These are phyloP conservation scores for Plebejus anna DNA, from an alignment of 2,888 invertebrate species.

Conservation along the genomic window DNA sequence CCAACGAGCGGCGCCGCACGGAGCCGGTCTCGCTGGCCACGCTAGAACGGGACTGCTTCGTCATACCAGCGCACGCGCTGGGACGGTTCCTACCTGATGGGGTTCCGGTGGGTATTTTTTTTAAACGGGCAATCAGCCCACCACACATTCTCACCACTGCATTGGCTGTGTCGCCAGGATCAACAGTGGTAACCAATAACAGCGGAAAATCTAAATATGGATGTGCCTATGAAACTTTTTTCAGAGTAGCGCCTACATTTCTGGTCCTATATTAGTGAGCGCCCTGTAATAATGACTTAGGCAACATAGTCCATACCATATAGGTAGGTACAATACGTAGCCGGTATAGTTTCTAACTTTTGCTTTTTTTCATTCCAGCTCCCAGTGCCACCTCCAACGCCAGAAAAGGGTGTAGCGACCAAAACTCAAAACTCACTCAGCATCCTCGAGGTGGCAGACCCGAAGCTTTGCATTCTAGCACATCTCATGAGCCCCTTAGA, in stretches of 20 bases:
- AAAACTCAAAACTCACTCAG: slow-evolving; percentile 84
- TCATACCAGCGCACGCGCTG: slow-evolving; percentile 93
- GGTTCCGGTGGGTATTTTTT: slow-evolving; percentile 83
- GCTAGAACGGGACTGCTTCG: slow-evolving; percentile 94
- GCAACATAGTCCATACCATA: no score
- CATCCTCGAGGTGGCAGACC: slow-evolving; percentile 91
- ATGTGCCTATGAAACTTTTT: no score
- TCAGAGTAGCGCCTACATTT: no score
- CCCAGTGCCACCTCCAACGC: slow-evolving; percentile 82
- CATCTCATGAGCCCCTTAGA: slow-evolving; percentile 94
- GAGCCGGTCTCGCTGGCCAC: slow-evolving; percentile 90
- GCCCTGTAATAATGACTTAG: no score
- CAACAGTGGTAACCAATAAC: no score
- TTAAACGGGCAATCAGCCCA: neutral
- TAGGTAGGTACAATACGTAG: no score
- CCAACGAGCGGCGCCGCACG: slow-evolving; percentile 68
- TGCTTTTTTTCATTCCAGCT: slow-evolving; percentile 54
- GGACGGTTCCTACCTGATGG: slow-evolving; percentile 94
- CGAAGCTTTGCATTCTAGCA: slow-evolving; percentile 91
- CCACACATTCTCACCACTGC: no score
- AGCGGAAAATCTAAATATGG: no score
- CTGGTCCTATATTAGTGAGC: no score
- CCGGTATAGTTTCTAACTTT: neutral
- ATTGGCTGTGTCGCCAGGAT: no score
- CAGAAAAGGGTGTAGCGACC: slow-evolving; percentile 80